Evolutionary conservation across 2,113 vertebrate genomes (phyloP).

Genomic region (Spheniscus mendiculus): DNA sequence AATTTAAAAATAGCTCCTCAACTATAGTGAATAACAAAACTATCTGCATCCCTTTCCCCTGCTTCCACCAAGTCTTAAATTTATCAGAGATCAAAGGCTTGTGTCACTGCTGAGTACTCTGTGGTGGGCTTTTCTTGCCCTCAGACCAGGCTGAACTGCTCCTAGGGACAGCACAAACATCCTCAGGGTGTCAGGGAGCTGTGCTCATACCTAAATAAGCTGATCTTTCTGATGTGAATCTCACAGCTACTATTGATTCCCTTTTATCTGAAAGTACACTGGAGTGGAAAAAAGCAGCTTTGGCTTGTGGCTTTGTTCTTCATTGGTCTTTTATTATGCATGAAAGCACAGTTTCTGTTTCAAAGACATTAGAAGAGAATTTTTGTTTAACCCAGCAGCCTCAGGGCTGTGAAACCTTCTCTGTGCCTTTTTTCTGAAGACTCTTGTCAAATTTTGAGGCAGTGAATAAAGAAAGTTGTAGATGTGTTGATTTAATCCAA

Average conservation of each 20-base stretch:
- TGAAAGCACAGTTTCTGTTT: background rate
- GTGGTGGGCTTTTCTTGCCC: background rate
- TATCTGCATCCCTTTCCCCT: background rate
- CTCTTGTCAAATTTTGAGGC: background rate
- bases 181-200: background rate
- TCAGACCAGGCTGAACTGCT: background rate
- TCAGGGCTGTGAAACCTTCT: background rate
- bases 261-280: background rate
- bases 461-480: background rate
- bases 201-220: background rate
- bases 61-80: background rate
- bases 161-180: background rate
- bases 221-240: background rate
- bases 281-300: background rate
- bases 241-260: background rate
- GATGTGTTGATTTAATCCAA: background rate
- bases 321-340: background rate
- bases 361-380: background rate
- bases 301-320: background rate
- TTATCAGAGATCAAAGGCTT: background rate
- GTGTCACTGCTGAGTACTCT: background rate
- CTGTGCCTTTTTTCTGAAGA: background rate
- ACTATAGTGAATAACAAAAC: background rate
- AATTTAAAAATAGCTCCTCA: background rate
- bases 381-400: background rate